These are phyloP conservation scores for Python bivittatus DNA, from an alignment of 2,113 vertebrate species.

Conservation along the genomic window DNA sequence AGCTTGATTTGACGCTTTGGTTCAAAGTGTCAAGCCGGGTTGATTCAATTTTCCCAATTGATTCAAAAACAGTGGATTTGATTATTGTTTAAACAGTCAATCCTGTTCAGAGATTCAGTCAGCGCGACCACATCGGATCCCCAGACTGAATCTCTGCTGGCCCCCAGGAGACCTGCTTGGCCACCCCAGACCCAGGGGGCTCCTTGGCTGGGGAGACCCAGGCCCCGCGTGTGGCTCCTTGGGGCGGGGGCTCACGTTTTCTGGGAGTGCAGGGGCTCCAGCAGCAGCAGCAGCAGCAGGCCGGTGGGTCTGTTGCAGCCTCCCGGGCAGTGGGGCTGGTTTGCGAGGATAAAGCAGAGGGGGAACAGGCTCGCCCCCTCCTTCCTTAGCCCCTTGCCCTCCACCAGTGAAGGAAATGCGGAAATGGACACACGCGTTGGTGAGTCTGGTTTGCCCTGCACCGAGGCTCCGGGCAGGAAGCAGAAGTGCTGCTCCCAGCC, in stretches of 20 bases:
- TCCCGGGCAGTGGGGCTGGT: background rate
- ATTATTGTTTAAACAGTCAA: background rate
- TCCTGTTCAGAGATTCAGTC: background rate
- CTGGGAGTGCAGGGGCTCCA: background rate
- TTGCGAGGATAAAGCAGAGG: background rate
- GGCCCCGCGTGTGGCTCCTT: background rate
- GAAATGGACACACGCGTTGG: constrained; percentile 1
- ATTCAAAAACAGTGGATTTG: background rate
- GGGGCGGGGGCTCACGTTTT: background rate
- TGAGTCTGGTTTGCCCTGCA: constrained; percentile 7
- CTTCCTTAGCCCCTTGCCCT: background rate
- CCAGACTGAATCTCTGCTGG: background rate
- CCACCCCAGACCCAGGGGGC: background rate
- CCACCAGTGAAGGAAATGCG: background rate
- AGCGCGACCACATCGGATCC: background rate
- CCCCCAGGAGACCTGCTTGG: background rate
- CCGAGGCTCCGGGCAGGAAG: constrained; percentile 60
- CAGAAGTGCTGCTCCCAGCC: constrained; percentile 30
- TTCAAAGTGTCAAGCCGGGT: background rate
- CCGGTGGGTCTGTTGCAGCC: background rate
- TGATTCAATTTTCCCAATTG: background rate
- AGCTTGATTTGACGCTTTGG: background rate
- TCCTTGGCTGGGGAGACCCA: too few species aligned
- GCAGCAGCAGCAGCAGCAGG: background rate
- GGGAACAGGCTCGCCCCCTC: background rate